Percentiles rank a stretch among this genome's conserved stretches.
Conservation (phyloP, 2,113 vertebrate genomes). For the Scomber colias region DNA sequence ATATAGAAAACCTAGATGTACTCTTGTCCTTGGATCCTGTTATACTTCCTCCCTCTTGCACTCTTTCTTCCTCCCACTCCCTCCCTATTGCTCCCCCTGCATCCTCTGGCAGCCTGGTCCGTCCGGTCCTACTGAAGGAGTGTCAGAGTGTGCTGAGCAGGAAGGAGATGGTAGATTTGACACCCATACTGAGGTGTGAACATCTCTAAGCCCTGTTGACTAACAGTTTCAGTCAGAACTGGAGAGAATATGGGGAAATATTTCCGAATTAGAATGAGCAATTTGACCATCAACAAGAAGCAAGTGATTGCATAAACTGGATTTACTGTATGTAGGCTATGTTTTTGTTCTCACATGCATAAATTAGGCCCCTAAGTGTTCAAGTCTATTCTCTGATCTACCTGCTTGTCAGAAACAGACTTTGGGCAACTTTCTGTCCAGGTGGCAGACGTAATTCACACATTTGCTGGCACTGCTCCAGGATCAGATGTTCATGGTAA, state of each 20-base stretch:
- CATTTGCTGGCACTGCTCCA: slow-evolving; percentile 42
- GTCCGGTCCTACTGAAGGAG: slow-evolving; percentile 44
- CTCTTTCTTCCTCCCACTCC: slow-evolving; percentile 1
- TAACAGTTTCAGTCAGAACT: not conserved
- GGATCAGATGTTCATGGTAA: slow-evolving; percentile 61
- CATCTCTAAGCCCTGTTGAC: slow-evolving; percentile 42
- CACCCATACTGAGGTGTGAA: slow-evolving; percentile 73
- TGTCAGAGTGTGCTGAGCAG: slow-evolving; percentile 46
- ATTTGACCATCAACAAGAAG: slow-evolving; percentile 22
- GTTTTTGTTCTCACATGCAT: slow-evolving; percentile 31
- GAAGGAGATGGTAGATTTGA: slow-evolving; percentile 63
- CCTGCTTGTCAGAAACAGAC: slow-evolving; percentile 43
- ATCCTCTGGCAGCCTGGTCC: slow-evolving; percentile 55
- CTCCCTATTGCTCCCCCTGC: slow-evolving; percentile 11
- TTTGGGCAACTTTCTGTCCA: slow-evolving; percentile 43
- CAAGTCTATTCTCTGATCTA: slow-evolving; percentile 56
- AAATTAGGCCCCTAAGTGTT: slow-evolving; percentile 36
- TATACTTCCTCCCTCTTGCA: slow-evolving; percentile 41
- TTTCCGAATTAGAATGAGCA: not conserved
- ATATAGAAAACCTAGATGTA: slow-evolving; percentile 49
- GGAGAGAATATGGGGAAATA: slow-evolving; percentile 1
- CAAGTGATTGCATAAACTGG: slow-evolving; percentile 8
- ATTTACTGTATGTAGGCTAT: slow-evolving; percentile 1
- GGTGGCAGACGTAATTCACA: slow-evolving; percentile 62
- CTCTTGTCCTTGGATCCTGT: slow-evolving; percentile 49